Percentiles rank a stretch among this genome's conserved stretches.
phyloP scores from a whole-genome alignment of 2,797 vertebrate genomes.

The Nothura maculosa region DNA sequence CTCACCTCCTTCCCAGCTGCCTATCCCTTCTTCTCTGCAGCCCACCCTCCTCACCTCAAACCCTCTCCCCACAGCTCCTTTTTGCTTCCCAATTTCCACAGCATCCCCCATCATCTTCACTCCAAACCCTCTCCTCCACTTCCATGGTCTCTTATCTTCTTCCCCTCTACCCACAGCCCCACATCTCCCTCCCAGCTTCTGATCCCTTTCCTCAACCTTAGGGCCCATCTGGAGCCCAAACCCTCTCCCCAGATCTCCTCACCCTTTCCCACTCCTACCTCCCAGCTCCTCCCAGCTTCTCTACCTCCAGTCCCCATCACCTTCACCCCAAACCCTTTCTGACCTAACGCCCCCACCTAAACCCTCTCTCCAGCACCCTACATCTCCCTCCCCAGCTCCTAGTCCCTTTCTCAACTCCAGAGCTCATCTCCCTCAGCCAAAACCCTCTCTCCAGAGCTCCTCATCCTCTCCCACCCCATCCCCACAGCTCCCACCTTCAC shows the following conservation, averaged over 20 bases:
- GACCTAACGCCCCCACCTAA: background rate
- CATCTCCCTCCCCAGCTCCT: too few relatives aligned
- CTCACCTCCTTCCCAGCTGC: background rate
- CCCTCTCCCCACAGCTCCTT: background rate
- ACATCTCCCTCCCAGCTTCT: too few relatives aligned
- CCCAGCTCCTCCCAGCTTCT: background rate
- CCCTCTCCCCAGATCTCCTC: too few relatives aligned
- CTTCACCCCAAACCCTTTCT: background rate
- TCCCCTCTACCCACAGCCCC: too few relatives aligned
- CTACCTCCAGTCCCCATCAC: background rate
- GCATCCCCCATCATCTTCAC: background rate
- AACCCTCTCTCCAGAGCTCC: background rate
- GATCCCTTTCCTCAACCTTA: background rate
- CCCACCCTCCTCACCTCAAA: background rate
- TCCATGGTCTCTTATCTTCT: accelerated
- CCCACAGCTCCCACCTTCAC: too few relatives aligned
- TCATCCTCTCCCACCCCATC: too few relatives aligned
- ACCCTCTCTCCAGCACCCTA: too few relatives aligned
- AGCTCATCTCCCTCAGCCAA: background rate
- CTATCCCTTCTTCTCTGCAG: too few relatives aligned
- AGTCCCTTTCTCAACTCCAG: too few relatives aligned
- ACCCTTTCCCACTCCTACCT: too few relatives aligned
- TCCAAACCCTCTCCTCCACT: background rate
- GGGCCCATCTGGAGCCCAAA: too few relatives aligned
- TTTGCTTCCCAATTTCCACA: too few relatives aligned